phyloP scores from a whole-genome alignment of 2,113 vertebrate species.

The Brachyhypopomus occidentalis region DNA sequence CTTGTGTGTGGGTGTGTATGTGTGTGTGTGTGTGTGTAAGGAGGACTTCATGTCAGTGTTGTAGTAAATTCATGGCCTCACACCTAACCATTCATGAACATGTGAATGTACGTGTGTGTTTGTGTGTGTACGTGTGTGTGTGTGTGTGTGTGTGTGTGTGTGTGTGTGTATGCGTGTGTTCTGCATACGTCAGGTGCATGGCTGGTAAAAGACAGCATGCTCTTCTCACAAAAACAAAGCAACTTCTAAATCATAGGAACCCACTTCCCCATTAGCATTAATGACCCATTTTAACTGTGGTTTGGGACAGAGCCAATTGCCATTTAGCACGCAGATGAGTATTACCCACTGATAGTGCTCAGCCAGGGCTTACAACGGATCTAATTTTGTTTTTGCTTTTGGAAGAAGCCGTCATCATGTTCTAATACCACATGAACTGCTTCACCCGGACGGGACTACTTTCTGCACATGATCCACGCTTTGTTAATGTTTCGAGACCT shows the following conservation, averaged over 20 bases:
- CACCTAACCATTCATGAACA: neutral
- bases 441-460: neutral
- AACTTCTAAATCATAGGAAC: constrained; percentile 27
- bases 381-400: constrained; percentile 24
- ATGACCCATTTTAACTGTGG: constrained; percentile 41
- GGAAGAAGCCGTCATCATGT: neutral
- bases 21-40: too few relatives aligned
- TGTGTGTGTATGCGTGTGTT: constrained; percentile 4
- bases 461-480: constrained; percentile 17
- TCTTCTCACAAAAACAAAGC: constrained; percentile 20
- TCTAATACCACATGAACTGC: constrained; percentile 14
- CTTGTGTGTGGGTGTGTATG: too few relatives aligned
- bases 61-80: neutral
- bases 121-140: constrained; percentile 12
- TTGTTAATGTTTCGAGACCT: neutral
- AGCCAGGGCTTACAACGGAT: constrained; percentile 1
- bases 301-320: constrained; percentile 43
- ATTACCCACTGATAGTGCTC: constrained; percentile 34
- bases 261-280: constrained; percentile 46
- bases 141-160: constrained; percentile 11
- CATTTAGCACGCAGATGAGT: constrained; percentile 36
- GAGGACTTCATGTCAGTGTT: neutral
- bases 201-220: neutral
- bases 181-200: constrained; percentile 34
- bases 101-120: constrained; percentile 3